Conservation (phyloP, 2,888 invertebrate genomes). For the Pimpla rufipes region DNA sequence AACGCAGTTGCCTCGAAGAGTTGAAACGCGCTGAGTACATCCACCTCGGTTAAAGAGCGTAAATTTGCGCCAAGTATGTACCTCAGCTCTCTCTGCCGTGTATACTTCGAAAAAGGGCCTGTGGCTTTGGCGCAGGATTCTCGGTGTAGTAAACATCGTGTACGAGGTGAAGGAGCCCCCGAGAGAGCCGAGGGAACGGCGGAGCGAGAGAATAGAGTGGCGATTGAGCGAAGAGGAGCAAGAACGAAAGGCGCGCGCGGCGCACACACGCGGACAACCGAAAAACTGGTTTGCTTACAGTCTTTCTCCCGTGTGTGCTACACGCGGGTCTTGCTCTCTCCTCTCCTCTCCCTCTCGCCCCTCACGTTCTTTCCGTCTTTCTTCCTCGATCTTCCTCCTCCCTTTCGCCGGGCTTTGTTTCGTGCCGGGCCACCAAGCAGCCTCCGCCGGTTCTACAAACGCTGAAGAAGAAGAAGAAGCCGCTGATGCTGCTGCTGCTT, state of each 20-base stretch:
- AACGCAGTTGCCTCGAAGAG: neutral
- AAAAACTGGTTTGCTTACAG: conserved; percentile 65
- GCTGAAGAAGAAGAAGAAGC: neutral
- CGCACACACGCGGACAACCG: conserved; percentile 58
- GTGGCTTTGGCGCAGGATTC: conserved; percentile 11
- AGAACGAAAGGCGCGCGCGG: conserved; percentile 15
- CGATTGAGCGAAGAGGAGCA: conserved; percentile 41
- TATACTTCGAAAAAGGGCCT: conserved; percentile 17
- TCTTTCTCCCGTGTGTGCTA: conserved; percentile 12
- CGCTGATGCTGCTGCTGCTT: conserved; percentile 20
- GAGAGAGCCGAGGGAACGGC: neutral
- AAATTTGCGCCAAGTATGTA: conserved; percentile 13
- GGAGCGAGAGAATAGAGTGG: conserved; percentile 10
- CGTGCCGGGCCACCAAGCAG: conserved; percentile 24
- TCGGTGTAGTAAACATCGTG: conserved; percentile 18
- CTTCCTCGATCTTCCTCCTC: conserved; percentile 31
- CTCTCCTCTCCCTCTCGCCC: conserved; percentile 15
- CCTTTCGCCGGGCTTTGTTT: conserved; percentile 51
- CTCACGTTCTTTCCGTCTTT: conserved; percentile 30
- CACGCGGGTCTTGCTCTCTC: no score
- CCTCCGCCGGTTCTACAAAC: neutral
- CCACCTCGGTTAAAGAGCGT: conserved; percentile 1
- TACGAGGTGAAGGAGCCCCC: neutral
- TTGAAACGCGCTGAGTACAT: neutral
- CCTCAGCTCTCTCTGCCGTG: no score